These are phyloP conservation scores for Lottia gigantea DNA, from an alignment of 2,888 invertebrate species.

Conservation along the genomic window DNA sequence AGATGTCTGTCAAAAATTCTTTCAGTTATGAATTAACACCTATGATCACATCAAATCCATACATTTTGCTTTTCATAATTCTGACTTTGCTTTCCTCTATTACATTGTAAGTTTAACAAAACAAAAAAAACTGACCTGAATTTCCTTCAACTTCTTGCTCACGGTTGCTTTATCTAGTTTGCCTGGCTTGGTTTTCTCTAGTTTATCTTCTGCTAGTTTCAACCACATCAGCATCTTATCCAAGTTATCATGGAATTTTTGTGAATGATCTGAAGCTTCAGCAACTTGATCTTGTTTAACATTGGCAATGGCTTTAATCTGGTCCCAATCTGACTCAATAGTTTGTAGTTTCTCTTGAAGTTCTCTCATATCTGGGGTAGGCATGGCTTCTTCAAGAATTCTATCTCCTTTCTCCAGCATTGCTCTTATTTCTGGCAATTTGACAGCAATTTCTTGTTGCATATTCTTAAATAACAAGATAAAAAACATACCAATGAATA, in stretches of 20 bases:
- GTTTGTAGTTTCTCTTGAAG: conserved; percentile 81
- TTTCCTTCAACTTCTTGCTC: conserved; percentile 86
- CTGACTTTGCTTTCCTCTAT: no score
- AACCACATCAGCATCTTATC: conserved; percentile 79
- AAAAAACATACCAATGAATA: no score
- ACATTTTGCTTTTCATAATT: no score
- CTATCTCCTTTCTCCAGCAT: conserved; percentile 89
- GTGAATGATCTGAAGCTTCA: conserved; percentile 75
- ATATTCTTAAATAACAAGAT: conserved; percentile 44
- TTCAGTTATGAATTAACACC: no score
- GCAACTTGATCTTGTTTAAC: conserved; percentile 71
- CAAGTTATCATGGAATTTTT: conserved; percentile 85
- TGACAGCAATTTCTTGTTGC: conserved; percentile 51
- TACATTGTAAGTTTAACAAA: no score
- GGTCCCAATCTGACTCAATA: conserved; percentile 92
- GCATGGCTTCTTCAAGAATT: conserved; percentile 64
- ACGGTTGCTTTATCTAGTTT: conserved; percentile 82
- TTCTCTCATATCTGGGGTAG: conserved; percentile 72
- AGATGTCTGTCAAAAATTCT: no score
- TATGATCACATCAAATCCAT: no score
- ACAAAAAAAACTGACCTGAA: conserved; percentile 72
- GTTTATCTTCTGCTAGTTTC: conserved; percentile 84
- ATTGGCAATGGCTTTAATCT: conserved; percentile 86
- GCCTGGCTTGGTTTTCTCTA: conserved; percentile 74
- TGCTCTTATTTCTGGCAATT: conserved; percentile 65